phyloP scores from a whole-genome alignment of 2,113 vertebrate genomes.

The Lophius piscatorius region DNA sequence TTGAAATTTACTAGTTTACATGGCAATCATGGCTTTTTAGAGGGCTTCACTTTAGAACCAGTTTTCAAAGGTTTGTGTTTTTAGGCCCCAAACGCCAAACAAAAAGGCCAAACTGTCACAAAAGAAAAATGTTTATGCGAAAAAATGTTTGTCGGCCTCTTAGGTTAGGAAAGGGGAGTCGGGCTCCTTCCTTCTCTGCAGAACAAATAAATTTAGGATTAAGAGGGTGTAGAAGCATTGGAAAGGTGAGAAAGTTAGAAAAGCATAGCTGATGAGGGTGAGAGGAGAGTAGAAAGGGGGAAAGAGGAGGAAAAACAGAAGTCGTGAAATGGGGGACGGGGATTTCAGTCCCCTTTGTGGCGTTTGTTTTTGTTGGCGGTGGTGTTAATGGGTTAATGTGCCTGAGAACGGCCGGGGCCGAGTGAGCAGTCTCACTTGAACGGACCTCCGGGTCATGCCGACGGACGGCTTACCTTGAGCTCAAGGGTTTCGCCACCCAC shows the following conservation, averaged over 20 bases:
- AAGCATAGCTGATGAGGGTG: conserved; percentile 16
- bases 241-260: conserved; percentile 30
- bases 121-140: too few relatives aligned
- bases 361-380: conserved; percentile 56
- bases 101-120: too few relatives aligned
- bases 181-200: background rate
- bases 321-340: conserved; percentile 7
- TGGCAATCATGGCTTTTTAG: too few relatives aligned
- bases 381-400: conserved; percentile 66
- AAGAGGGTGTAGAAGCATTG: conserved; percentile 3
- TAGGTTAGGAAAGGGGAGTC: background rate
- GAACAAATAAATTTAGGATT: background rate
- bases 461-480: conserved; percentile 32
- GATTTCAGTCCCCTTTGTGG: conserved; percentile 35
- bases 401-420: conserved; percentile 51
- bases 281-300: conserved; percentile 12
- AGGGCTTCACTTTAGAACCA: too few relatives aligned
- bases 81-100: too few relatives aligned
- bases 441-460: conserved; percentile 36
- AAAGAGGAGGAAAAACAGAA: background rate
- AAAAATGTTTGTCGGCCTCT: too few relatives aligned
- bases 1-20: too few relatives aligned
- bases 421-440: conserved; percentile 42
- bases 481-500: conserved; percentile 1
- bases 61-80: too few relatives aligned